phyloP scores from a whole-genome alignment of 2,113 vertebrate species.

The Monarcha castaneiventris region DNA sequence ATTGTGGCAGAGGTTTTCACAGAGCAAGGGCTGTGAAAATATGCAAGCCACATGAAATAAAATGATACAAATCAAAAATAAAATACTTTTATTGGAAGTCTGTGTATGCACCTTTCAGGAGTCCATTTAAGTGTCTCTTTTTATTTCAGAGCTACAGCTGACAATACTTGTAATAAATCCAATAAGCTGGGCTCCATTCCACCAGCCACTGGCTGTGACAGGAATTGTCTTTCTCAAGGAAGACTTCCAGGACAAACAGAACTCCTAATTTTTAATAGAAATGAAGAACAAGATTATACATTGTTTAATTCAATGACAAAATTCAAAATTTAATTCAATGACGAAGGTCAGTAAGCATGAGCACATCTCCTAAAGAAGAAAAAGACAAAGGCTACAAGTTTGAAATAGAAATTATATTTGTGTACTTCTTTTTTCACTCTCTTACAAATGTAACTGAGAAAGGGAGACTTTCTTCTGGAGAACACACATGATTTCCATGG shows the following conservation, averaged over 20 bases:
- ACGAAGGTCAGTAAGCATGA: not conserved
- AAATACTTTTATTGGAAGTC: not conserved
- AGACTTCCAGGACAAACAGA: not conserved
- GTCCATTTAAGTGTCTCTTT: not conserved
- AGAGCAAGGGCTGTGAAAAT: not conserved
- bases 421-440: not conserved
- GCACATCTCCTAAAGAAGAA: not conserved
- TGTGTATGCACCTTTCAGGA: not conserved
- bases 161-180: not conserved
- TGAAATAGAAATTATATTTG: not conserved
- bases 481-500: not conserved
- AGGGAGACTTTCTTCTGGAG: not conserved
- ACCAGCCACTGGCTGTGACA: not conserved
- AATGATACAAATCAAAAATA: not conserved
- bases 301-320: not conserved
- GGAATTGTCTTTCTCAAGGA: not conserved
- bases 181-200: not conserved
- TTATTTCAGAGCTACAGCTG: not conserved
- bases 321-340: not conserved
- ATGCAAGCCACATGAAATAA: not conserved
- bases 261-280: not conserved
- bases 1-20: not conserved
- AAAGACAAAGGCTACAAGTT: not conserved
- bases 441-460: not conserved
- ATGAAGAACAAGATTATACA: not conserved